Base-by-base conservation (phyloP, 1,140 invertebrate genomes). In the Spodoptera litura region DNA sequence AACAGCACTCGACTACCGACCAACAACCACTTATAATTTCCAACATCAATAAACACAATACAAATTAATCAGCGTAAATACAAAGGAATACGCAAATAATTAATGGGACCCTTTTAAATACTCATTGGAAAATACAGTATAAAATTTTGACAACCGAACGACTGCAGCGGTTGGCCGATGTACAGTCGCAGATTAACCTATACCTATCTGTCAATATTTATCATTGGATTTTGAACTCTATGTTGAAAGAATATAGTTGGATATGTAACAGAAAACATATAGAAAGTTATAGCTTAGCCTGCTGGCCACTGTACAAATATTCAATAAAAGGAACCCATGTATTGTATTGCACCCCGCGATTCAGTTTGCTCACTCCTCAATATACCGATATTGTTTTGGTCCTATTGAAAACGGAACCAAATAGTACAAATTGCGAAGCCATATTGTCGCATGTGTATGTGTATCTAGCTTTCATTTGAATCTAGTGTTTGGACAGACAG, bases 371-470 rank as follows among this genome's bases (percentile, higher is more conserved):
- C 83, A 72, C 56, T 85, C 82, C 83, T 86, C 88, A 91, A 90
- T 90, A 89, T 87, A 88, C 56, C 75, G 83, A 84, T 88, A 90
- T 90, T 90, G 89, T 89, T 88, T 89, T 83, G 82, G 83, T 87
- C 71, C 62, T 78, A 81, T 78, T 78, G 80, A 76, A 81, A 81
- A 62, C 73, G 79, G 68, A 58, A 80, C 72, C 79, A 77, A 81
- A 81, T 53, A 77, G 74, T 56, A 64, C 66, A 70, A 71, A 71
- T 77, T 66, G 52, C 58, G 68, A 59, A 35, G 75, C 58, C 55
- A 62, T 76, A 76, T 64, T 68, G 61, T 74, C 71, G 62, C 68
- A 27, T 51, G 4, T 27, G 20, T 51, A 52, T 51, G 4, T 51
- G 6, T 56, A 74, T 5, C 70, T 66, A 66, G 52, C 31, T 56